phyloP scores from a whole-genome alignment of 2,888 invertebrate genomes.

The Cabera pusaria region DNA sequence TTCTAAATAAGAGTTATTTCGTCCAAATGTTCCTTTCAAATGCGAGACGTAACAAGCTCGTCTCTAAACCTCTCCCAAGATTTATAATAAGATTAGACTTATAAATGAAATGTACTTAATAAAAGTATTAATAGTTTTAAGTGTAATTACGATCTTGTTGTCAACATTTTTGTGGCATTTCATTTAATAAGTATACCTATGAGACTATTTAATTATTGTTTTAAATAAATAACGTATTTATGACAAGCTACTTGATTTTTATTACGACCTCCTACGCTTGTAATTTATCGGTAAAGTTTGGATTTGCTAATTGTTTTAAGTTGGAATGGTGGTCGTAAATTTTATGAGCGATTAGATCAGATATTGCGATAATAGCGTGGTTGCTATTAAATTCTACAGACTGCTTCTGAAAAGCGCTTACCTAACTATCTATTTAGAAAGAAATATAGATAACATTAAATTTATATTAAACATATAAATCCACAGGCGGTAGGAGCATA shows the following conservation, averaged over 20 bases:
- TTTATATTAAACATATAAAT: too few relatives aligned
- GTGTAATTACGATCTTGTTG: conserved; percentile 68
- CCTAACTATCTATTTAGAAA: too few relatives aligned
- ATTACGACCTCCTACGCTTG: conserved; percentile 8
- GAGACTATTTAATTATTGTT: conserved; percentile 70
- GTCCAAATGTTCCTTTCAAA: conserved; percentile 64
- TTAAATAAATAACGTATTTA: conserved; percentile 79
- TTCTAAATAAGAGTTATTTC: conserved; percentile 48
- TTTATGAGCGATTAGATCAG: conserved; percentile 12
- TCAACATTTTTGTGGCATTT: conserved; percentile 73
- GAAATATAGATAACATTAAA: too few relatives aligned
- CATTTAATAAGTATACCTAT: conserved; percentile 66
- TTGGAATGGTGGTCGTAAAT: conserved; percentile 7
- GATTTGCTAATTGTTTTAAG: conserved; percentile 6
- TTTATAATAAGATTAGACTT: conserved; percentile 52
- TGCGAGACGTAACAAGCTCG: conserved; percentile 39
- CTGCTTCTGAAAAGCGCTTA: too few relatives aligned
- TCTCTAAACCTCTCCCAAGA: conserved; percentile 61
- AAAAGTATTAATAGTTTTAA: conserved; percentile 66
- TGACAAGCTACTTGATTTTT: conserved; percentile 59
- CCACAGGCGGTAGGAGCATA: too few relatives aligned
- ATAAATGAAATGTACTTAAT: conserved; percentile 57
- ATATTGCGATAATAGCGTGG: too few relatives aligned
- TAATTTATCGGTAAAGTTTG: conserved; percentile 16
- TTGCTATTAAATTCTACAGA: too few relatives aligned